Evolutionary conservation across 1,140 invertebrate genomes (phyloP).

Genomic region (Drosophila nasuta): DNA sequence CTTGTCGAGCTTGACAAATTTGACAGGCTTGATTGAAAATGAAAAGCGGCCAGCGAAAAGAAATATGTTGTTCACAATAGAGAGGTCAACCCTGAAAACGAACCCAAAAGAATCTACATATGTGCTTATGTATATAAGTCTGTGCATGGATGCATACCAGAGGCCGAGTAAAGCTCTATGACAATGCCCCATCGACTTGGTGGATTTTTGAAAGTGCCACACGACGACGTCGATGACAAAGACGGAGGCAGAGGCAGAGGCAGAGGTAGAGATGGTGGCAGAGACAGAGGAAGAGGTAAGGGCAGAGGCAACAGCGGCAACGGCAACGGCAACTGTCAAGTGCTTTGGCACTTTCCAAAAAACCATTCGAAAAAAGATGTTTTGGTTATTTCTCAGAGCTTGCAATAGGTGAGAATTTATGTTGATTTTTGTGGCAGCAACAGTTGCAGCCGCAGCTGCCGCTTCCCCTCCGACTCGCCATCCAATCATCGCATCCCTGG

Average conservation of each 20-base stretch:
- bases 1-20: constrained; percentile 83
- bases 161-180: constrained; percentile 50
- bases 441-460: neutral
- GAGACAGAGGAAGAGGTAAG: neutral
- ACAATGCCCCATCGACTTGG: constrained; percentile 51
- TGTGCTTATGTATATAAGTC: neutral
- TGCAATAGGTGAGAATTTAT: constrained; percentile 80
- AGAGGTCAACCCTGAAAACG: constrained; percentile 43
- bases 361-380: constrained; percentile 30
- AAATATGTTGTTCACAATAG: constrained; percentile 56
- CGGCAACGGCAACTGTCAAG: constrained; percentile 66
- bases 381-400: constrained; percentile 47
- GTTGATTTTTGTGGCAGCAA: constrained; percentile 58
- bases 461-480: neutral
- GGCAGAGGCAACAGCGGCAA: constrained; percentile 20
- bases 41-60: constrained; percentile 61
- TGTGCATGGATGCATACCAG: neutral
- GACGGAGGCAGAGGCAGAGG: neutral
- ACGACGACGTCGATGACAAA: too few species aligned
- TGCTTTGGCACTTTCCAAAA: constrained; percentile 76
- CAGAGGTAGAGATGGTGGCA: neutral
- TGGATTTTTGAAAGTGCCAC: constrained; percentile 51
- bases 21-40: constrained; percentile 84
- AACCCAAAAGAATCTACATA: constrained; percentile 26
- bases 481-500: constrained; percentile 9